Evolutionary conservation across 2,113 vertebrate genomes (phyloP).

Genomic region (Melanocharis versteri): DNA sequence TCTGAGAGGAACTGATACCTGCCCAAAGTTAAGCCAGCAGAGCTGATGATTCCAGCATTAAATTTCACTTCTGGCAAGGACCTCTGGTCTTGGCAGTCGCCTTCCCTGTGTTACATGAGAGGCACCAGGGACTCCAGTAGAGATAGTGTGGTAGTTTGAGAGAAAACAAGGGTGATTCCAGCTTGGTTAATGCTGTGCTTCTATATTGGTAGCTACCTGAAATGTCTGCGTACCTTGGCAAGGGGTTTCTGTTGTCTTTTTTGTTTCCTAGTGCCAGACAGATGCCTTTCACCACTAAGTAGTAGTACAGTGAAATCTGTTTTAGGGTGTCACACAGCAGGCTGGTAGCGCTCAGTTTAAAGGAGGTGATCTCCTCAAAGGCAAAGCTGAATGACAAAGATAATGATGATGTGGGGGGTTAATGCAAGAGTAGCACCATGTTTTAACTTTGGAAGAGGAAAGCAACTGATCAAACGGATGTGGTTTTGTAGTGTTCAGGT

Average conservation of each 20-base stretch:
- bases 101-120: not conserved
- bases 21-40: not conserved
- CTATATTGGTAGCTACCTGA: constrained; percentile 16
- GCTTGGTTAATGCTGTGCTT: not conserved
- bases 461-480: accelerated
- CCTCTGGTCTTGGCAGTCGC: not conserved
- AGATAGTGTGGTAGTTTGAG: not conserved
- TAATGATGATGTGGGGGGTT: not conserved
- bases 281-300: not conserved
- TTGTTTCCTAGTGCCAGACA: not conserved
- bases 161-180: constrained; percentile 1
- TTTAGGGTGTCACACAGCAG: not conserved
- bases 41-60: not conserved
- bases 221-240: constrained; percentile 29
- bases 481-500: not conserved
- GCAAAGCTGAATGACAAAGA: not conserved
- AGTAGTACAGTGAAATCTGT: not conserved
- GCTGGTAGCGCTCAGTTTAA: not conserved
- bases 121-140: not conserved
- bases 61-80: constrained; percentile 6
- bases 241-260: not conserved
- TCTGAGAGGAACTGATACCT: not conserved
- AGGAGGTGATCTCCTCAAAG: not conserved
- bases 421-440: not conserved
- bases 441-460: not conserved